phyloP scores from a whole-genome alignment of 92 coral and sea anemone genomes.

The Bergia puertoricense region DNA sequence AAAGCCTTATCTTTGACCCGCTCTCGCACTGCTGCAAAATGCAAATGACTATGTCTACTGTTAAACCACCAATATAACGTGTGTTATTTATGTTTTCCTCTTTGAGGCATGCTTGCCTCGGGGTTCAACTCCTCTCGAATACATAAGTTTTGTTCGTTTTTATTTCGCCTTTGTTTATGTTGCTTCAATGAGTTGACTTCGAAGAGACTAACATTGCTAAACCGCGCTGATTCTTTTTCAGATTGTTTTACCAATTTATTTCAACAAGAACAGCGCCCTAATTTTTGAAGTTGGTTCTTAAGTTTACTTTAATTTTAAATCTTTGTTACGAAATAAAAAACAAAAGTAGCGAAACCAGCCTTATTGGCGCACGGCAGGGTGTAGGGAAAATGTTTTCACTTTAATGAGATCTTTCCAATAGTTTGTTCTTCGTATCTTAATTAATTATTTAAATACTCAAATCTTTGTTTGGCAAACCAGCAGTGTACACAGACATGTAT shows the following conservation, averaged over 20 bases:
- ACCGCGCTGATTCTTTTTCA: neutral
- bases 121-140: constrained; percentile 30
- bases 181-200: constrained; percentile 35
- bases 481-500: constrained; percentile 31
- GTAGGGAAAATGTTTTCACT: constrained; percentile 32
- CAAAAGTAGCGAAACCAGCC: neutral
- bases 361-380: constrained; percentile 37
- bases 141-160: constrained; percentile 33
- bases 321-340: neutral
- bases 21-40: constrained; percentile 36
- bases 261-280: neutral
- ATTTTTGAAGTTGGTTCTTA: neutral
- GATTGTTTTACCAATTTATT: neutral
- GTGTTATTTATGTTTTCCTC: constrained; percentile 41
- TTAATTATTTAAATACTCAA: constrained; percentile 46
- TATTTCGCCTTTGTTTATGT: neutral
- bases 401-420: constrained; percentile 37
- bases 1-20: constrained; percentile 26
- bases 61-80: constrained; percentile 35
- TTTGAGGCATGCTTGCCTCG: constrained; percentile 46
- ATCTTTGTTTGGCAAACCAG: constrained; percentile 26
- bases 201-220: neutral
- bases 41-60: constrained; percentile 28
- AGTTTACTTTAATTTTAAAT: constrained; percentile 15
- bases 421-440: constrained; percentile 35